Conservation (phyloP, 1,140 invertebrate genomes). For the Platorchestia sp. region DNA sequence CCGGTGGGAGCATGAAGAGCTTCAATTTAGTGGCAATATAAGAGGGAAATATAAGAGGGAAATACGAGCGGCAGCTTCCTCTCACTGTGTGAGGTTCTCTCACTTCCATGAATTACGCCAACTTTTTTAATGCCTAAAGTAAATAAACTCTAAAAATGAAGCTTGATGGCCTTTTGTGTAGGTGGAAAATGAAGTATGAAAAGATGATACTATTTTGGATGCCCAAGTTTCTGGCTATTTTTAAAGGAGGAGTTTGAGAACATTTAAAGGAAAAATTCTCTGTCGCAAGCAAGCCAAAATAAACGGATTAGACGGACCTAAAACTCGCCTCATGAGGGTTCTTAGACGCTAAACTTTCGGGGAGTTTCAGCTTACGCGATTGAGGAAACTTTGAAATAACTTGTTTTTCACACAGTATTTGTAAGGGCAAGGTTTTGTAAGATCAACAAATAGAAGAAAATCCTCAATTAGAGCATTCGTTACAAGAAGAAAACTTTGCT, state of each 20-base stretch:
- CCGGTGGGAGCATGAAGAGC: conserved; percentile 11
- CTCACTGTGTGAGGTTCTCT: background rate
- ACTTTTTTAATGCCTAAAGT: background rate
- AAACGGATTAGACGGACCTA: background rate
- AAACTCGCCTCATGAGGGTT: background rate
- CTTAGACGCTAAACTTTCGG: background rate
- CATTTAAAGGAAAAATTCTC: background rate
- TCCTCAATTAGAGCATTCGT: no score
- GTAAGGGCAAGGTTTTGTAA: no score
- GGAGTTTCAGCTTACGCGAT: background rate
- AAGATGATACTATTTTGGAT: background rate
- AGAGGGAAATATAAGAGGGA: background rate
- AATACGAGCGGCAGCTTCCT: background rate
- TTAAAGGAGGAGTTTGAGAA: background rate
- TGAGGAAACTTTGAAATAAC: background rate
- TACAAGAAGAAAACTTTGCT: no score
- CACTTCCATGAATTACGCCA: background rate
- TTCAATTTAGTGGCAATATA: conserved; percentile 41
- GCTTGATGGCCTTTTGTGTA: background rate
- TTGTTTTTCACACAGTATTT: background rate
- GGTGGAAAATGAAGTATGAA: background rate
- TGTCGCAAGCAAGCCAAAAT: background rate
- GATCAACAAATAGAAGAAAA: no score
- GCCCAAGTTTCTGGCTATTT: background rate
- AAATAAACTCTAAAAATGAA: background rate